Evolutionary conservation across 2,888 invertebrate genomes (phyloP), one percentile per base, ranked within the genome.

Genomic region (Tuta absoluta): DNA sequence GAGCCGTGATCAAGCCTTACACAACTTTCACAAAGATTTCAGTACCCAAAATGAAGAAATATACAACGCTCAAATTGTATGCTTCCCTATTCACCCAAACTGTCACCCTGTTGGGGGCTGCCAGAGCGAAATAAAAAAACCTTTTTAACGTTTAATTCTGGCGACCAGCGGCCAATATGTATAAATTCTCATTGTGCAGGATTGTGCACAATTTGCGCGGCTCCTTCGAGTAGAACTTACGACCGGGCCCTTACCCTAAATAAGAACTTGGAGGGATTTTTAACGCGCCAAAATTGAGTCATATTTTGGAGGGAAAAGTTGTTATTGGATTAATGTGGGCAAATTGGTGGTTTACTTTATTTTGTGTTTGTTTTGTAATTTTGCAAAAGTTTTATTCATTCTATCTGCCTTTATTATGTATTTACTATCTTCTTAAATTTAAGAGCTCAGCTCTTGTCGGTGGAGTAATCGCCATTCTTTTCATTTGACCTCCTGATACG

Each of bases 101-200:
- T 56, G 56, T 56, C 56, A 56, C 56, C 56, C 56, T 56, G 28
- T 56, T 14, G 24, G 56, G 51, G 56, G 56, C 14, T 33, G n/a
- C 56, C 24, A 33, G 45, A 21, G 21, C 38, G 63, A 66, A 67
- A 66, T 65, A 66, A 83, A 82, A n/a, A 82, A 84, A 82, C 80
- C 79, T 81, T 78, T 80, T 80, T 79, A 79, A 78, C 80, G 81
- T 80, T 86, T 88, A 88, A 89, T 89, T 88, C 86, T 75, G 73
- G 68, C 73, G 73, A 76, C 76, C 76, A 72, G 72, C 76, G 75
- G 84, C 82, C 88, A 90, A 91, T 91, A 90, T 91, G 89, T 91
- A 91, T 91, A 91, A 91, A 91, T 91, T 90, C 89, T 89, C 87
- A 88, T 91, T 87, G 19, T n/a, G 81, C 81, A 74, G 84, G 86